Evolutionary conservation across 2,888 invertebrate species (phyloP).

Genomic region (Drosophila nigricruria): DNA sequence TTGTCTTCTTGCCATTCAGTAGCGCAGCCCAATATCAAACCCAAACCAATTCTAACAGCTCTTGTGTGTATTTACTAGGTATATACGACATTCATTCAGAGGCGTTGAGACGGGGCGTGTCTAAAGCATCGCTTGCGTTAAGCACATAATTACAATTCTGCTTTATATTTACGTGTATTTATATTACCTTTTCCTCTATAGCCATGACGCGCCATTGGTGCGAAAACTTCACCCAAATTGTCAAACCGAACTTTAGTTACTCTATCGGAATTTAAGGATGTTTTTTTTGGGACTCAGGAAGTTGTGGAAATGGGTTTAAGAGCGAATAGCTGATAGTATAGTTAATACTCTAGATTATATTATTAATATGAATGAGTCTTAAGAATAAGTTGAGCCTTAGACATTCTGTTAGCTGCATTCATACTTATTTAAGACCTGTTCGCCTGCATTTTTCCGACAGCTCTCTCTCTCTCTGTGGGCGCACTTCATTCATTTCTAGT

Average conservation of each 20-base stretch:
- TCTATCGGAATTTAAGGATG: constrained; percentile 4
- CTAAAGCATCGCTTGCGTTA: constrained; percentile 73
- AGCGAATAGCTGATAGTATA: neutral
- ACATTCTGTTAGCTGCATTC: neutral
- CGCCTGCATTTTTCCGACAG: constrained; percentile 14
- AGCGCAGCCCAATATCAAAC: constrained; percentile 37
- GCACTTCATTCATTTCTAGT: constrained; percentile 40
- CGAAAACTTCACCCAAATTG: neutral
- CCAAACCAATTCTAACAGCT: constrained; percentile 22
- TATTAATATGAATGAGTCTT: neutral
- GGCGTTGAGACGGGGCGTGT: constrained; percentile 28
- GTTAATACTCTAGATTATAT: neutral
- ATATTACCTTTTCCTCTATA: constrained; percentile 66
- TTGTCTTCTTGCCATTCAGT: constrained; percentile 54
- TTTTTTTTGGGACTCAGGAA: neutral
- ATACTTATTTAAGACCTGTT: neutral
- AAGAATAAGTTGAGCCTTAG: neutral
- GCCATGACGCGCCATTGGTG: constrained; percentile 28
- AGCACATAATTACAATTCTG: constrained; percentile 81
- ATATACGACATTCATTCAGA: constrained; percentile 1
- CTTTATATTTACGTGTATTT: constrained; percentile 79
- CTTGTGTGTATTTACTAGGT: constrained; percentile 19
- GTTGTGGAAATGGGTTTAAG: neutral
- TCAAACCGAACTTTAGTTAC: constrained; percentile 25
- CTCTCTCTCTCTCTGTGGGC: constrained; percentile 8